Evolutionary conservation across 2,888 invertebrate species (phyloP), one percentile per base, ranked within the genome.

Genomic region (Drosophila limbata): DNA sequence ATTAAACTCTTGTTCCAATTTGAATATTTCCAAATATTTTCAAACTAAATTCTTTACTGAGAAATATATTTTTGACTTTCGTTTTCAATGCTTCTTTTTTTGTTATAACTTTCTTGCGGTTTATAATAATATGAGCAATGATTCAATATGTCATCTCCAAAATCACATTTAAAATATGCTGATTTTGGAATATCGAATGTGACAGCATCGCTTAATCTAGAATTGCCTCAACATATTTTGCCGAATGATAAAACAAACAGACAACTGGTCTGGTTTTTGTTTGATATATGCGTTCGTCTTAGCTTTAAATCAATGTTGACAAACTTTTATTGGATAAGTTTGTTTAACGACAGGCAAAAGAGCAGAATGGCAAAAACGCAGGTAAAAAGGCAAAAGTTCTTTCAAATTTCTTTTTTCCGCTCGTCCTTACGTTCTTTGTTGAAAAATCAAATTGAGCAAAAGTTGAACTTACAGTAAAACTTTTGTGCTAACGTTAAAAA

Each of bases 241-340:
- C 47, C 11, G 13, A 33, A 25, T 35, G 52, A 19, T 52, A 56
- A 45, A 44, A 42, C 69, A 57, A 69, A 65, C 69, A 69, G 77
- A 70, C 71, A 72, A 71, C 68, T 64, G 73, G 28, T 48, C 66
- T 60, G 31, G 47, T 39, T 80, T 63, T 70, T 77, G 53, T 70
- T 82, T 78, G 82, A 84, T 82, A 75, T 84, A 86, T 86, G 79
- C 84, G 73, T 53, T 71, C 63, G 78, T 76, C 80, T 90, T 75
- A 86, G 89, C 86, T 88, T 90, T 88, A 91, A 90, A 91, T 91
- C 91, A 91, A 91, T 91, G 91, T 91, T 91, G 90, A 91, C 91
- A 90, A 92, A 92, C 90, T 92, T 92, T 92, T 92, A 92, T 92
- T 92, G 92, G 92, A 92, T 92, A 92, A 92, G 91, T 92, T 92